These are phyloP conservation scores for Lasius platythorax DNA, from an alignment of 2,888 invertebrate genomes.

Conservation along the genomic window DNA sequence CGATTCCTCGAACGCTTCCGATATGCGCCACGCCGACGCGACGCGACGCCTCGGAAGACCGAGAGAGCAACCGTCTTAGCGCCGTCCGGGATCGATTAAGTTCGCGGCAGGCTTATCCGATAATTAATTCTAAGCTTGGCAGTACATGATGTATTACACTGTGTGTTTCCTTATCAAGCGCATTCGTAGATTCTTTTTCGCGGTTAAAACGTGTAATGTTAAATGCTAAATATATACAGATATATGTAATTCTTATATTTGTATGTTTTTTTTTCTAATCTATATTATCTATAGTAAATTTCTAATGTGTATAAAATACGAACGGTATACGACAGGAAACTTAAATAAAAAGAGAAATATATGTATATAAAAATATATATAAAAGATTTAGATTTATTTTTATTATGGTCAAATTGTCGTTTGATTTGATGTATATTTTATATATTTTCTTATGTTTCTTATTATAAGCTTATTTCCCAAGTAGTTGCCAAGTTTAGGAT, in stretches of 20 bases:
- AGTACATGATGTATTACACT: neutral
- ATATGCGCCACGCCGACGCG: neutral
- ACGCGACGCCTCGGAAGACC: neutral
- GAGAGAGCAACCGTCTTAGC: constrained; percentile 3
- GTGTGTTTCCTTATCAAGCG: neutral
- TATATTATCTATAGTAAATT: neutral
- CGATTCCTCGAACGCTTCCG: constrained; percentile 1
- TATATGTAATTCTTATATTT: neutral
- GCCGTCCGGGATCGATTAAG: constrained; percentile 20
- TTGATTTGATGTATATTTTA: neutral
- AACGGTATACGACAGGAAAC: neutral
- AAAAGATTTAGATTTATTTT: neutral
- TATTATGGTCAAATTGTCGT: neutral
- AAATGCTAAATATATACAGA: neutral
- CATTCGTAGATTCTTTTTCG: neutral
- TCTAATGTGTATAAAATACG: neutral
- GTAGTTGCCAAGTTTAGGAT: neutral
- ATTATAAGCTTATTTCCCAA: neutral
- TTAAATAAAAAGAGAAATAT: neutral
- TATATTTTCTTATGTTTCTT: neutral
- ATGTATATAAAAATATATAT: neutral
- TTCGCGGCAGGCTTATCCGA: neutral
- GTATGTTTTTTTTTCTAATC: neutral
- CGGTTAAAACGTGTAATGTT: neutral
- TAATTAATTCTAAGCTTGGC: constrained; percentile 23